phyloP scores from a whole-genome alignment of 2,888 invertebrate genomes.

The Elysia crispata region DNA sequence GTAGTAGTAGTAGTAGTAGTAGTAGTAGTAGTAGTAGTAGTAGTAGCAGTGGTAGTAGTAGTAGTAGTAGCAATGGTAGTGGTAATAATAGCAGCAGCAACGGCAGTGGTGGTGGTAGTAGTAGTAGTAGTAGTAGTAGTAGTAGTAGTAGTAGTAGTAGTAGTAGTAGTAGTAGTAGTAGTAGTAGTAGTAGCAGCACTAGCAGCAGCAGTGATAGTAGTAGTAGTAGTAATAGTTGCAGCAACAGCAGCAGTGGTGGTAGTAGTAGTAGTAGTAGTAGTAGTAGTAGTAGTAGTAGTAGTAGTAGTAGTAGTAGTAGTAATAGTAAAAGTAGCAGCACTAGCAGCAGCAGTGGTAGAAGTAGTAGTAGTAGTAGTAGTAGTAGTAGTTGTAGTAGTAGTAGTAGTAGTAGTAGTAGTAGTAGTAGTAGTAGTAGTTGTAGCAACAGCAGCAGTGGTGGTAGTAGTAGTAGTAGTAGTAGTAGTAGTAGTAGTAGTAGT shows the following conservation, averaged over 20 bases:
- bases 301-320: slow-evolving; percentile 31
- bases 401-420: slow-evolving; percentile 27
- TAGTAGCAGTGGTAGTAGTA: too few species aligned
- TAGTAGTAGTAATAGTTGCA: too few species aligned
- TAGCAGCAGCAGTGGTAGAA: too few species aligned
- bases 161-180: slow-evolving; percentile 14
- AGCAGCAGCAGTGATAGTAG: background rate
- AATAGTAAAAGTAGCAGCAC: slow-evolving; percentile 6
- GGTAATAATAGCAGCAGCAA: too few species aligned
- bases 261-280: slow-evolving; percentile 29
- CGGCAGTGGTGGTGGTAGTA: background rate
- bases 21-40: background rate
- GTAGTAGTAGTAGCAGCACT: slow-evolving; percentile 13
- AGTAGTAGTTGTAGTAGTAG: slow-evolving; percentile 34
- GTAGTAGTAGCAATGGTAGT: too few species aligned
- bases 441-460: too few species aligned
- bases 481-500: slow-evolving; percentile 35
- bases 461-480: slow-evolving; percentile 19
- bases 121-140: slow-evolving; percentile 19
- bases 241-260: too few species aligned
- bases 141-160: slow-evolving; percentile 15
- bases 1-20: slow-evolving; percentile 32
- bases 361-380: slow-evolving; percentile 14
- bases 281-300: slow-evolving; percentile 24
- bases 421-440: slow-evolving; percentile 32